phyloP scores from a whole-genome alignment of 2,797 vertebrate species.

The Fistularia tabacaria region DNA sequence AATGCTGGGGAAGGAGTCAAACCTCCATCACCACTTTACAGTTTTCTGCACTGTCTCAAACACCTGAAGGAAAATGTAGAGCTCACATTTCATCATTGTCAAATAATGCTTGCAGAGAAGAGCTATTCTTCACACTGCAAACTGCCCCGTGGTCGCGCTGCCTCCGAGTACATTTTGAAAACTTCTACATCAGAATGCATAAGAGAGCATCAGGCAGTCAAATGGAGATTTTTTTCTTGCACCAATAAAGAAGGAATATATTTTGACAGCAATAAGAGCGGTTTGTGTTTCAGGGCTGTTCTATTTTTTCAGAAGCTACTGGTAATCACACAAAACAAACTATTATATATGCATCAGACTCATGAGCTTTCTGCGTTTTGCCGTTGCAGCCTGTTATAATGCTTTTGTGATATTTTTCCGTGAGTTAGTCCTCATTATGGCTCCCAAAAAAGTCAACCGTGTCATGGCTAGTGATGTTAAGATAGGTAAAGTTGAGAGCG shows the following conservation, averaged over 20 bases:
- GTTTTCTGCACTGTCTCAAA: conserved; percentile 60
- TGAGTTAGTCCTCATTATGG: too few species aligned
- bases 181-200: conserved; percentile 38
- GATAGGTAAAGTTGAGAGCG: too few species aligned
- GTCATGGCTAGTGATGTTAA: too few species aligned
- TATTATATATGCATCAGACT: too few species aligned
- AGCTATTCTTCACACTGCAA: conserved; percentile 60
- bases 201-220: neutral
- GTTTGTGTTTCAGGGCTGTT: too few species aligned
- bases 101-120: conserved; percentile 60
- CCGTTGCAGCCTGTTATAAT: too few species aligned
- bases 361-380: too few species aligned
- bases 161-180: conserved; percentile 46
- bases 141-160: conserved; percentile 55
- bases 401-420: too few species aligned
- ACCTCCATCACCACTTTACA: conserved; percentile 55
- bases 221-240: neutral
- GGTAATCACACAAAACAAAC: too few species aligned
- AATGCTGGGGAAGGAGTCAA: conserved; percentile 53
- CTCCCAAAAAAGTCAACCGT: too few species aligned
- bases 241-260: conserved; percentile 13
- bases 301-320: too few species aligned
- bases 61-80: conserved; percentile 61
- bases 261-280: neutral
- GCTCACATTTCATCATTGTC: conserved; percentile 69